phyloP scores from a whole-genome alignment of 2,888 invertebrate genomes.

The Morpho helenor region DNA sequence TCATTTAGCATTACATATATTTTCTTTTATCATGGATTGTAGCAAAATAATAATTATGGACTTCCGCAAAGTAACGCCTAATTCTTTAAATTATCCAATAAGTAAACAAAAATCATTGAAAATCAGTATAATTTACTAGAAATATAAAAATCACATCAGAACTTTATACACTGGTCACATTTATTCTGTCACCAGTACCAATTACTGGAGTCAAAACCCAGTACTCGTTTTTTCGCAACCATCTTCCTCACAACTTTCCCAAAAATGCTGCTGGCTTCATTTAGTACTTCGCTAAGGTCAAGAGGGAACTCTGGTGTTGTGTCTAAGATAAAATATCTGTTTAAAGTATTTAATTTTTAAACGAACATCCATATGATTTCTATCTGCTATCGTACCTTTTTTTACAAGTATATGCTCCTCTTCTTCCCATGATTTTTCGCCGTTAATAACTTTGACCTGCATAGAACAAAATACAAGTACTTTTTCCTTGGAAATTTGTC shows the following conservation, averaged over 20 bases:
- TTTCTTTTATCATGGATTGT: no score
- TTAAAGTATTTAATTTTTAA: no score
- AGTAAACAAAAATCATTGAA: no score
- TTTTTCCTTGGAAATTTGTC: no score
- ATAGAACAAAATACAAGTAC: background rate
- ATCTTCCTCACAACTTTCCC: constrained; percentile 44
- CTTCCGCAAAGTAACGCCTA: no score
- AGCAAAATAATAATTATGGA: no score
- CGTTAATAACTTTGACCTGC: background rate
- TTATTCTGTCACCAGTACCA: background rate
- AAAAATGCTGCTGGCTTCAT: constrained; percentile 43
- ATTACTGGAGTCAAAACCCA: constrained; percentile 42
- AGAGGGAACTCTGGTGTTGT: constrained; percentile 29
- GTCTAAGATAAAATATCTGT: constrained; percentile 1
- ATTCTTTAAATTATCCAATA: no score
- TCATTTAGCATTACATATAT: no score
- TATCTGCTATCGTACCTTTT: background rate
- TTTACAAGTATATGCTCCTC: background rate
- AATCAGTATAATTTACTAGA: no score
- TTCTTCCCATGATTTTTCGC: background rate
- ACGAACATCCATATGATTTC: no score
- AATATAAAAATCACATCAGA: no score
- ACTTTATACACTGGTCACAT: background rate
- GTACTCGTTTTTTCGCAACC: constrained; percentile 41
- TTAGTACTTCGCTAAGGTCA: constrained; percentile 37